Evolutionary conservation across 2,797 vertebrate genomes (phyloP), one percentile per base, ranked within the genome.

Genomic region (Phrynocephalus vlangalii): DNA sequence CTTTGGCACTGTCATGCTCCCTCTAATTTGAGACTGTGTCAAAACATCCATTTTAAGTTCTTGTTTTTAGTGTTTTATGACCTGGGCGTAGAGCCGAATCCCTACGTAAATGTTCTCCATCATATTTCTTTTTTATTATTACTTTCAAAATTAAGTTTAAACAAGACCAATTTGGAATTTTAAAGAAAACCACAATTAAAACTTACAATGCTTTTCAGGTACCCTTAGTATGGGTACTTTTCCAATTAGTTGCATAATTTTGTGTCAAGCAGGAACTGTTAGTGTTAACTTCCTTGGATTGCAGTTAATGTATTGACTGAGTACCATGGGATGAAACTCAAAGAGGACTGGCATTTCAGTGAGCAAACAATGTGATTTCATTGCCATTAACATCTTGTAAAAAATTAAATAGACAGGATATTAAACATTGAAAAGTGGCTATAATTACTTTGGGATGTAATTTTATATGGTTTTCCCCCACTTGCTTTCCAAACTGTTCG

Each of bases 1-100:
- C 73, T 10, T 89, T 94, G 93, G 90, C 90, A 90, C 85, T 92
- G 50, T 92, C 87, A 85, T 80, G 84, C 18, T 56, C 50, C 60
- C 63, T 50, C 52, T 60, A 30, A 90, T 66, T 90, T 92, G 89
- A 87, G 88, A 44, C 85, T 44, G 11, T 86, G 89, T 90, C 71
- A 84, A 1, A 86, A 87, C 78, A 92, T 90, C 87, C 78, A 82
- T 93, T 87, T 89, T 88, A 83, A 1, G 0, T 77, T 60, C 6
- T 9, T 71, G 67, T 70, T 91, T 90, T 92, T 85, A 89, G 44
- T 3, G 33, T 1, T 22, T 88, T 90, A 82, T 52, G 87, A 84
- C 83, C 28, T 89, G 80, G 48, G 79, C 30, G 3, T n/a, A 52
- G 4, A 56, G 72, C 72, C 78, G 60, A n/a, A 11, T 89, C 77